A percentile compares a stretch with the other conserved stretches of the same genome.
Conservation (phyloP, 2,888 invertebrate genomes). For the Spicauda simplicius region DNA sequence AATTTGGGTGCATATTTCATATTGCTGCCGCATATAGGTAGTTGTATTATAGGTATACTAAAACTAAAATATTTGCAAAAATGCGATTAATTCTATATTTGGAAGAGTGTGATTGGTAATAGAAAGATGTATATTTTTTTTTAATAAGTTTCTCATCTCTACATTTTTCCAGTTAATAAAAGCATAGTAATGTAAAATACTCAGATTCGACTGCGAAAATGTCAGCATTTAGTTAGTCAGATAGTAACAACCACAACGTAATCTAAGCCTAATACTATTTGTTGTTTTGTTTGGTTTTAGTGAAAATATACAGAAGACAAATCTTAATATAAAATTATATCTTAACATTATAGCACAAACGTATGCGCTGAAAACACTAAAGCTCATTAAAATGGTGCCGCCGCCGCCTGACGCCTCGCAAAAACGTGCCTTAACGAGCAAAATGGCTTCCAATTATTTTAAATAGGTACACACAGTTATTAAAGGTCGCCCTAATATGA, state of each 20-base stretch:
- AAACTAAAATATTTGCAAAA: too few species aligned
- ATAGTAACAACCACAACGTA: not conserved
- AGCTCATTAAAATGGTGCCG: conserved; percentile 40
- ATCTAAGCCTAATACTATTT: not conserved
- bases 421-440: conserved; percentile 40
- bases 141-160: too few species aligned
- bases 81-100: too few species aligned
- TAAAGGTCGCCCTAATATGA: not conserved
- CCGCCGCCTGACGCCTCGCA: conserved; percentile 31
- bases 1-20: conserved; percentile 65
- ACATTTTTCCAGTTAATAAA: too few species aligned
- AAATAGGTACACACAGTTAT: conserved; percentile 21
- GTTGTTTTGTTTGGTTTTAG: not conserved
- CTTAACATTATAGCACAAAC: conserved; percentile 1
- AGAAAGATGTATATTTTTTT: too few species aligned
- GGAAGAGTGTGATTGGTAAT: too few species aligned
- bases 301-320: conserved; percentile 7
- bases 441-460: conserved; percentile 40
- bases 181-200: too few species aligned
- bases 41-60: too few species aligned
- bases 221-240: too few species aligned
- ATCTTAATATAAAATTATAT: conserved; percentile 6
- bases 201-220: too few species aligned
- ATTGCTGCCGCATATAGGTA: conserved; percentile 50
- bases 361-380: conserved; percentile 33